Evolutionary conservation across 2,113 vertebrate species (phyloP).

Genomic region (Turdus rufiventris): DNA sequence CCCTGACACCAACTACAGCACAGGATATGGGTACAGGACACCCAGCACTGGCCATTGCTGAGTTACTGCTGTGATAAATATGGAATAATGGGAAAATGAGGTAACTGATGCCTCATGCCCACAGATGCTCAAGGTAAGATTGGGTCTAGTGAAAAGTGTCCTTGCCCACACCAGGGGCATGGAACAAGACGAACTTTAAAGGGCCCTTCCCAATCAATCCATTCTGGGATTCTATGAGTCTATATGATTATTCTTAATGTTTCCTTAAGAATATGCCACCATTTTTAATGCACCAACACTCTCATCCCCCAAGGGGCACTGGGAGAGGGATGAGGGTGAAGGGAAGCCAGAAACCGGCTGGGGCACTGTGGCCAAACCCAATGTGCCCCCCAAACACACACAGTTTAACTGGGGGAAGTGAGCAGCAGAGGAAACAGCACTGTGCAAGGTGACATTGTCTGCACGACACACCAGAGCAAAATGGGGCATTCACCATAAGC

Average conservation of each 20-base stretch:
- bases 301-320: rapidly evolving
- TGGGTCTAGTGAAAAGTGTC: background rate
- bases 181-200: background rate
- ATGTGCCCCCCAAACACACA: rapidly evolving
- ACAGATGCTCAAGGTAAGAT: background rate
- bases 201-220: background rate
- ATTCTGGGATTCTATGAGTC: background rate
- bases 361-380: background rate
- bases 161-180: background rate
- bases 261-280: background rate
- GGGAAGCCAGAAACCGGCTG: no score
- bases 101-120: background rate
- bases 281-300: background rate
- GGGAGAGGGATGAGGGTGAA: rapidly evolving
- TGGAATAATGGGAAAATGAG: background rate
- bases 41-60: rapidly evolving
- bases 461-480: rapidly evolving
- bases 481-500: rapidly evolving
- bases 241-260: background rate
- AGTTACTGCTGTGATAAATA: background rate
- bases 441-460: rapidly evolving
- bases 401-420: rapidly evolving
- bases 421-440: background rate
- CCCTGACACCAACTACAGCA: background rate
- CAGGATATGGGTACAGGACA: no score